Conservation (phyloP, 2,113 vertebrate genomes). For the Nothobranchius furzeri region DNA sequence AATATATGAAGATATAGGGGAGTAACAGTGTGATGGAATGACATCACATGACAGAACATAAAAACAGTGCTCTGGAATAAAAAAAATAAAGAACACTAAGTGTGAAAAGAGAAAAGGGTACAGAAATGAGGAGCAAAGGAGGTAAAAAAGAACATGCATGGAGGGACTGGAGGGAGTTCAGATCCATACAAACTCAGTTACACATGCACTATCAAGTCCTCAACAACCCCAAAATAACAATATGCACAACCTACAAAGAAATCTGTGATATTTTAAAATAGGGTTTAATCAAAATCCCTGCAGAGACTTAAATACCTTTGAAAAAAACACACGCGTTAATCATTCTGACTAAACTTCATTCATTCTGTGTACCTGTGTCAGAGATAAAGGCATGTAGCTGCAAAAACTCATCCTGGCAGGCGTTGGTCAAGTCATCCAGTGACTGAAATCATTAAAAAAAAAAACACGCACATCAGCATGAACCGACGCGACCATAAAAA, state of each 20-base stretch:
- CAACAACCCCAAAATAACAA: background rate
- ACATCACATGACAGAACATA: constrained; percentile 48
- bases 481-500: too few relatives aligned
- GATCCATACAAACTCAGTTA: background rate
- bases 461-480: background rate
- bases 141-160: constrained; percentile 31
- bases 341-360: too few relatives aligned
- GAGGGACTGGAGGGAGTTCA: constrained; percentile 12
- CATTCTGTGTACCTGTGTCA: constrained; percentile 86
- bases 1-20: constrained; percentile 4
- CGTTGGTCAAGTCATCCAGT: constrained; percentile 92
- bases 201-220: background rate
- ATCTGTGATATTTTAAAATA: too few relatives aligned
- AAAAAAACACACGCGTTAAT: too few relatives aligned
- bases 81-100: constrained; percentile 30
- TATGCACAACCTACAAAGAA: background rate
- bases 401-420: constrained; percentile 87
- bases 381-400: constrained; percentile 95
- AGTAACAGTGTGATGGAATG: constrained; percentile 26
- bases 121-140: constrained; percentile 27
- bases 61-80: constrained; percentile 65
- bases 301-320: too few relatives aligned
- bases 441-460: constrained; percentile 78
- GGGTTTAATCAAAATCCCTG: too few relatives aligned
- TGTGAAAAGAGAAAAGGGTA: constrained; percentile 18